A percentile compares a stretch with the other conserved stretches of the same genome.
phyloP scores from a whole-genome alignment of 2,797 vertebrate species.

The Galaxias olidus region DNA sequence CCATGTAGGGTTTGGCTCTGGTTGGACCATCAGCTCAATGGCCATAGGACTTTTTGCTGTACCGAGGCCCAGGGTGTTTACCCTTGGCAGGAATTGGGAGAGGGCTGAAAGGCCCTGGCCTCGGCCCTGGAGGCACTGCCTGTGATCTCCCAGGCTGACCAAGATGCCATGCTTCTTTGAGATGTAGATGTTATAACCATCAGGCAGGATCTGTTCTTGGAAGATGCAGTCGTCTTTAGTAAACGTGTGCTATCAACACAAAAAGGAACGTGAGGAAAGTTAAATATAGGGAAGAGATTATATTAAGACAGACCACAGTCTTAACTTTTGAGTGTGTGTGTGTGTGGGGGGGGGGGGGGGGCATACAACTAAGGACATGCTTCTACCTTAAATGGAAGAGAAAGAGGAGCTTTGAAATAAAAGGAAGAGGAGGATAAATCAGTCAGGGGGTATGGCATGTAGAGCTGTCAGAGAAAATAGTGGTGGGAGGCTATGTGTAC shows the following conservation, averaged over 20 bases:
- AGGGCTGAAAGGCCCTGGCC: conserved; percentile 74
- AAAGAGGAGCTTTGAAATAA: too few species aligned
- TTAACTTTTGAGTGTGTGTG: too few species aligned
- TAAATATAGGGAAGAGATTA: conserved; percentile 29
- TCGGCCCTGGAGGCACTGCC: conserved; percentile 76
- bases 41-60: conserved; percentile 37
- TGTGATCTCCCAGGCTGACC: conserved; percentile 82
- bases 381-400: too few species aligned
- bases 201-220: conserved; percentile 83
- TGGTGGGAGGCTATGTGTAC: too few species aligned
- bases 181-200: conserved; percentile 87
- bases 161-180: conserved; percentile 77
- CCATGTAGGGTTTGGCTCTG: conserved; percentile 22
- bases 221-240: conserved; percentile 87
- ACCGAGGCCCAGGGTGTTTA: conserved; percentile 68
- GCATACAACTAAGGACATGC: too few species aligned
- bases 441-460: too few species aligned
- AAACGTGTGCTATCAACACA: conserved; percentile 72
- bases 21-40: conserved; percentile 33
- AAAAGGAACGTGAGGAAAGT: too few species aligned
- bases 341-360: too few species aligned
- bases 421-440: too few species aligned
- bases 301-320: not conserved
- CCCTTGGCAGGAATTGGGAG: conserved; percentile 89
- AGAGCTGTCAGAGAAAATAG: too few species aligned